Evolutionary conservation across 1,140 invertebrate genomes (phyloP), one percentile per base, ranked within the genome.

Genomic region (Medauroidea extradentata): DNA sequence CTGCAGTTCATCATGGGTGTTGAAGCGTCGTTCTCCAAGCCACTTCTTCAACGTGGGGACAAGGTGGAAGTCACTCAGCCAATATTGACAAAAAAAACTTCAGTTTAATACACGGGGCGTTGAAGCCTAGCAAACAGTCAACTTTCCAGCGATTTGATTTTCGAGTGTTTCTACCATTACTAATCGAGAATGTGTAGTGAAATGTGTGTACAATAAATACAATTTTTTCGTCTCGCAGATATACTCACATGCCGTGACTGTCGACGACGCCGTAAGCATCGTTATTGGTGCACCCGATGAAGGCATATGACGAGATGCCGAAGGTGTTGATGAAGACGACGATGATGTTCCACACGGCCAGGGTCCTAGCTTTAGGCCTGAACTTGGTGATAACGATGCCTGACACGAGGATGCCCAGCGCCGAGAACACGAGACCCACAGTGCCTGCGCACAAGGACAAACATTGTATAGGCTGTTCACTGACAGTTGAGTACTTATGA

Each of bases 331-430:
- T 71, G 1, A 81, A 72, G 27, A 86, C 87, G 8, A 86, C 80
- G 50, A 87, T 75, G 2, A 89, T 82, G 69, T 90, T 90, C 85
- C 87, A 90, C 0, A 76, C 82, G 4, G 87, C 86, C 61, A 90
- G 73, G 54, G 81, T 83, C 24, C 85, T 74, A 0, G 88, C 85
- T 53, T 78, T 78, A 0, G 87, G 87, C 68, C 86, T 85, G 62
- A 81, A 87, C 59, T 81, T 82, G 0, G 84, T 83, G 16, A 91
- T 87, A 1, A 89, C 62, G 11, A 85, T 68, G 0, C 87, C 88
- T 7, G 87, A 86, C 0, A 86, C 48, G 3, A 90, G 66, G 9
- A 90, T 81, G 1, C 88, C 88, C 38, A 87, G 73, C 0, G 85
- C 84, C n/a, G 85, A 86, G 70, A 86, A 87, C 3, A 87, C 75